Base-by-base conservation (phyloP, 2,797 vertebrate genomes). In the Lutjanus argentimaculatus region DNA sequence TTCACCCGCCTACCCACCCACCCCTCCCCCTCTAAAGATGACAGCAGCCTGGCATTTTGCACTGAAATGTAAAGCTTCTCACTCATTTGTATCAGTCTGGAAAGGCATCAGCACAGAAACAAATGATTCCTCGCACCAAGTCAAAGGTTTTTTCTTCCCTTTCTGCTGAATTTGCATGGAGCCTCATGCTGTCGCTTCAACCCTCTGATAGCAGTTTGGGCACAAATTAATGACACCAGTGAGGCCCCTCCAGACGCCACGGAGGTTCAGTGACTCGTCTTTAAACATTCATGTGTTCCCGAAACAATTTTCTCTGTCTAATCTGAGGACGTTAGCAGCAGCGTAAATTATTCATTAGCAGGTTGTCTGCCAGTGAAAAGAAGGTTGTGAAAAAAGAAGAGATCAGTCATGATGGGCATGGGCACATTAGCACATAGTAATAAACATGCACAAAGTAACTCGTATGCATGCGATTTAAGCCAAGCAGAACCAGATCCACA, bases 241-340 rank as follows among this genome's bases (percentile, higher is more conserved):
- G 75, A 88, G 83, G 82, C 89, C 76, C 67, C 75, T 86, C 80
- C 75, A 90, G 88, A 91, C 65, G 52, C 78, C 88, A 73, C 76
- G 77, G 90, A 91, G 85, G 89, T 93, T 93, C 91, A 88, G 89
- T 86, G 92, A 89, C 93, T 94, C 89, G 88, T 90, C 90, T 95
- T 96, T 94, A 96, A 95, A 96, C 93, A 96, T 96, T 95, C 91
- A 95, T 95, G 92, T 72, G 87, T 89, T 93, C 92, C 92, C 76
- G 84, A 93, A 95, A 95, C 94, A 93, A 89, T 95, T 95, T 91
- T 94, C 92, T 92, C 91, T 84, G 86, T 95, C 94, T 95, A 95
- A 95, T 95, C 95, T 94, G 89, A 93, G 92, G 92, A 90, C 68
- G 92, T 92, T 92, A 90, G 91, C 89, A 59, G 79, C 55, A 10